Evolutionary conservation across 2,113 vertebrate species (phyloP).

Genomic region (Leucopsar rothschildi): DNA sequence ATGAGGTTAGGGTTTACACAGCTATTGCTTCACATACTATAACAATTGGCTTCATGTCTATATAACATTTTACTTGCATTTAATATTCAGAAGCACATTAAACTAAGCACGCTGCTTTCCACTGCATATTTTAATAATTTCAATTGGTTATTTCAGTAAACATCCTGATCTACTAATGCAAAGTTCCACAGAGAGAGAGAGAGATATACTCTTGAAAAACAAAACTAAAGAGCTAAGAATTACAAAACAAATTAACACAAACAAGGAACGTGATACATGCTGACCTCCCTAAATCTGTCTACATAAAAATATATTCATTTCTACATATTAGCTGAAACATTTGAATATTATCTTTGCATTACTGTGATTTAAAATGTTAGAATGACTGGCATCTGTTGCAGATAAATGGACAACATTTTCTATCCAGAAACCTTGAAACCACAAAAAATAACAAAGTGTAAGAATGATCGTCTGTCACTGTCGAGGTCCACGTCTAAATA

Average conservation of each 20-base stretch:
- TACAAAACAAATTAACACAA: neutral
- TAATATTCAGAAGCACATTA: conserved; percentile 61
- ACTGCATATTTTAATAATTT: conserved; percentile 67
- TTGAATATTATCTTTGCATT: neutral
- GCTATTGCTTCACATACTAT: conserved; percentile 65
- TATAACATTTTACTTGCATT: conserved; percentile 62
- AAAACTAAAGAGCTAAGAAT: neutral
- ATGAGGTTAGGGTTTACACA: conserved; percentile 69
- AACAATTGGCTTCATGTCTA: conserved; percentile 63
- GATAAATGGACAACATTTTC: neutral
- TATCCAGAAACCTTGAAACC: neutral
- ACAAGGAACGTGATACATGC: neutral
- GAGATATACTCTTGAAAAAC: neutral
- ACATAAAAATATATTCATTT: neutral
- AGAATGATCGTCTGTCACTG: neutral
- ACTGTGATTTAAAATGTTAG: neutral
- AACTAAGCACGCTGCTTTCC: conserved; percentile 41
- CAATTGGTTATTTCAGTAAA: conserved; percentile 50
- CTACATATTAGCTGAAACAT: neutral
- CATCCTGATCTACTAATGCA: neutral
- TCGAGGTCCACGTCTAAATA: neutral
- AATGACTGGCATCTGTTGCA: neutral
- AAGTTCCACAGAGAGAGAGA: neutral
- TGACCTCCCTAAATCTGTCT: neutral
- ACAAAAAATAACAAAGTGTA: neutral